Evolutionary conservation across 2,797 vertebrate genomes (phyloP), one percentile per base, ranked within the genome.

Genomic region (Mormyrops attenuatus): DNA sequence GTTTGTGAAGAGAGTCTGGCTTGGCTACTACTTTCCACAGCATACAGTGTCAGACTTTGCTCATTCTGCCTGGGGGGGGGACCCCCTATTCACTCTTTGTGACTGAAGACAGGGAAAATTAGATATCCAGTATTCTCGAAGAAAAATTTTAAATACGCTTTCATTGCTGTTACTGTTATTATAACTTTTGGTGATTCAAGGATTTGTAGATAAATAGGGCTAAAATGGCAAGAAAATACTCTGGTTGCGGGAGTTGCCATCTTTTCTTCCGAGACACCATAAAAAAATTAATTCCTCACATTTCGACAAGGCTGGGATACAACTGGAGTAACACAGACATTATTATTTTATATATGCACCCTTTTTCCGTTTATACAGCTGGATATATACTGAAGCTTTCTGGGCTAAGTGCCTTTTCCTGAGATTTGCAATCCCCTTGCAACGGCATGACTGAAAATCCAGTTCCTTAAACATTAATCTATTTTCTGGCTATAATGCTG

Each of bases 1-100:
- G 90, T 91, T 91, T 91, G 89, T 89, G 52, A 57, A 90, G 88
- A 89, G 89, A 88, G 89, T 89, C 85, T 93, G 92, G 92, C 90
- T 20, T 57, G 50, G 63, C 1, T 47, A 85, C n/a, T 85, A 26
- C 30, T 87, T 87, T 69, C 50, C 57, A 3, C 34, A 13, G 57
- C 20, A 47, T 20, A 44, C 13, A 41, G 80, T 41, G 60, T 47
- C 8, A 69, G 47, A 85, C 82, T 88, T 66, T 73, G 49, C 77
- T 88, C 38, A 77, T 80, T 89, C 20, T 85, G 3, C 41, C 26
- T 88, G 17, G 49, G 34, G 53, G 88, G 52, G 11, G 9, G 26
- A 34, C 13, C 8, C 77, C 22, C 82, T n/a, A 66, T 88, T 49
- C 22, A 44, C 15, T 66, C 50, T 55, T 55, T 55, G 52, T 52